Conservation (phyloP, 2,113 vertebrate genomes). For the Eulacestoma nigropectus region DNA sequence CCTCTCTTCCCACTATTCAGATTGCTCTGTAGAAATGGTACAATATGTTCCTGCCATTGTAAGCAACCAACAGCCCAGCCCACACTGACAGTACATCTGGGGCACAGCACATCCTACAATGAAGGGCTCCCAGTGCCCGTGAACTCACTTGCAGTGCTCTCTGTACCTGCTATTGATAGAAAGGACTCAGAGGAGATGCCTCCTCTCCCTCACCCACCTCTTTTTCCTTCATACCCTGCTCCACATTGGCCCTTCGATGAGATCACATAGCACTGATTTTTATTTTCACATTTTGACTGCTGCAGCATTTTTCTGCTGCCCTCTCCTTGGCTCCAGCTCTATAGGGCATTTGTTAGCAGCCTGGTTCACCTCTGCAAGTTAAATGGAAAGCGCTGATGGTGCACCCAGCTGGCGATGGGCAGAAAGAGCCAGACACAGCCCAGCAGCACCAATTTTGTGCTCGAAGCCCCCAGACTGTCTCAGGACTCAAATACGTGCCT, state of each 20-base stretch:
- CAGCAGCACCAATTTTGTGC: background rate
- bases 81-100: background rate
- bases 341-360: background rate
- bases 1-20: background rate
- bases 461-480: background rate
- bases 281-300: background rate
- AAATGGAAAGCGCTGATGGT: background rate
- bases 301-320: background rate
- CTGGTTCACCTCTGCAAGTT: background rate
- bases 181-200: background rate
- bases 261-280: background rate
- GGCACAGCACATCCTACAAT: background rate
- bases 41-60: background rate
- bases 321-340: background rate
- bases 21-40: background rate
- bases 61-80: background rate
- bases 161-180: background rate
- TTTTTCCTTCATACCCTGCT: background rate
- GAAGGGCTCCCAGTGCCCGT: background rate
- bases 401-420: background rate
- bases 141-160: background rate
- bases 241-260: background rate
- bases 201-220: background rate
- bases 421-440: background rate
- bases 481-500: conserved; percentile 16